These are phyloP conservation scores for Ceratosolen fusciceps DNA, from an alignment of 1,140 invertebrate genomes.

Conservation along the genomic window DNA sequence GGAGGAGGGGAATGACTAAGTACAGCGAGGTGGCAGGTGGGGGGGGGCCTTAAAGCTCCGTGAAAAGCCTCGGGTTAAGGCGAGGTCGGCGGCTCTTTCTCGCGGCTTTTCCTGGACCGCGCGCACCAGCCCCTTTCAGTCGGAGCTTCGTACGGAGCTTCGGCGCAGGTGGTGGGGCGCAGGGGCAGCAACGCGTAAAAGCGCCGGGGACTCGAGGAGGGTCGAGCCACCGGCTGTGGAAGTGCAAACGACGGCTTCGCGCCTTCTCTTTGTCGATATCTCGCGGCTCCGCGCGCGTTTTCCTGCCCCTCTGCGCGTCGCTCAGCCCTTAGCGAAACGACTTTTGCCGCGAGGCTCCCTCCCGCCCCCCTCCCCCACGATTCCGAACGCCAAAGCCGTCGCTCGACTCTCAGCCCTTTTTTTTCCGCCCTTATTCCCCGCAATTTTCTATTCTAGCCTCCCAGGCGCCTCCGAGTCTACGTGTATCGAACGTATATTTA, in stretches of 20 bases:
- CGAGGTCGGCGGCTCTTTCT: background rate
- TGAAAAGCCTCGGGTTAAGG: background rate
- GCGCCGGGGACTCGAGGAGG: too few species aligned
- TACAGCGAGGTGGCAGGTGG: too few species aligned
- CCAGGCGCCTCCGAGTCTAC: background rate
- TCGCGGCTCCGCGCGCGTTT: background rate
- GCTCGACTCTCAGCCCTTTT: background rate
- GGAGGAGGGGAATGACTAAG: too few species aligned
- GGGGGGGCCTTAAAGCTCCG: conserved; percentile 1
- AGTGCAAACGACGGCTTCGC: conserved; percentile 9
- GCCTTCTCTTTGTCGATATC: background rate
- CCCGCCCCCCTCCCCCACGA: background rate
- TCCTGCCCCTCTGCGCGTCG: background rate
- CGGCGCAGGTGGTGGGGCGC: background rate
- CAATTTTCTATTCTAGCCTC: background rate
- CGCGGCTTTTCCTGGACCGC: conserved; percentile 6
- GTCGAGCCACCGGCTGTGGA: conserved; percentile 5
- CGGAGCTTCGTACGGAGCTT: background rate
- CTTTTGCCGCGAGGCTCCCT: conserved; percentile 13
- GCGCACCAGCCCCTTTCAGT: too few species aligned
- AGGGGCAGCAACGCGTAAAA: conserved; percentile 21
- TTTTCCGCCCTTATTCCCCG: background rate
- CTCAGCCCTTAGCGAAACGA: background rate
- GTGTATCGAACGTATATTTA: too few species aligned
- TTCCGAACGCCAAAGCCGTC: too few species aligned